Evolutionary conservation across 1,140 invertebrate species (phyloP).

Genomic region (Bactericera cockerelli): DNA sequence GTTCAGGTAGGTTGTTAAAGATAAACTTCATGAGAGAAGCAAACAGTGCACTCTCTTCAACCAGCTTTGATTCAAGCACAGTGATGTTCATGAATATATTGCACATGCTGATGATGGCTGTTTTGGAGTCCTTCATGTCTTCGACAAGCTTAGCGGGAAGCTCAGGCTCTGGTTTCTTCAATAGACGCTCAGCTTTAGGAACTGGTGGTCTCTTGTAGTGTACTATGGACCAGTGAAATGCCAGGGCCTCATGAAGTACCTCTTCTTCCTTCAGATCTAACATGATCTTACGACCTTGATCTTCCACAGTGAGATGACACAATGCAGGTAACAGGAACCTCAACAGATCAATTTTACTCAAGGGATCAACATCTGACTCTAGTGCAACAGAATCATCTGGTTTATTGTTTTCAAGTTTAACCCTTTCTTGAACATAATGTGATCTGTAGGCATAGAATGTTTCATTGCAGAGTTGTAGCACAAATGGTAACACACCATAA

Average conservation of each 20-base stretch:
- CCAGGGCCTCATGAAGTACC: conserved; percentile 57
- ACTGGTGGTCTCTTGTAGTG: conserved; percentile 68
- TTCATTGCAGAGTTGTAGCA: conserved; percentile 61
- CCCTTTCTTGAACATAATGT: conserved; percentile 35
- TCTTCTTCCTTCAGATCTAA: conserved; percentile 63
- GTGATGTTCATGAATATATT: conserved; percentile 86
- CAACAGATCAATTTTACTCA: conserved; percentile 53
- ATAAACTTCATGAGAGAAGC: conserved; percentile 68
- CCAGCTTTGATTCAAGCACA: conserved; percentile 66
- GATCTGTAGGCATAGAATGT: conserved; percentile 49
- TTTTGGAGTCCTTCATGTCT: conserved; percentile 64
- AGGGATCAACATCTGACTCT: conserved; percentile 37
- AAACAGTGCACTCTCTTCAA: conserved; percentile 58
- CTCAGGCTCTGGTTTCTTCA: conserved; percentile 51
- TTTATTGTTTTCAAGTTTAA: conserved; percentile 26
- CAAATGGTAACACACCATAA: conserved; percentile 58
- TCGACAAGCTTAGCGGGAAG: conserved; percentile 51
- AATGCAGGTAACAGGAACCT: conserved; percentile 68
- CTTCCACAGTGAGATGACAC: conserved; percentile 80
- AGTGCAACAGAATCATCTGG: conserved; percentile 37
- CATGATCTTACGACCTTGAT: conserved; percentile 63
- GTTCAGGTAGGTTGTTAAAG: conserved; percentile 67
- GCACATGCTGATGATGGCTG: conserved; percentile 70
- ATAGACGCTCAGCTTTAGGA: conserved; percentile 55
- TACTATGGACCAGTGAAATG: conserved; percentile 71